Evolutionary conservation across 2,888 invertebrate genomes (phyloP).

Genomic region (Sphecodes monilicornis): DNA sequence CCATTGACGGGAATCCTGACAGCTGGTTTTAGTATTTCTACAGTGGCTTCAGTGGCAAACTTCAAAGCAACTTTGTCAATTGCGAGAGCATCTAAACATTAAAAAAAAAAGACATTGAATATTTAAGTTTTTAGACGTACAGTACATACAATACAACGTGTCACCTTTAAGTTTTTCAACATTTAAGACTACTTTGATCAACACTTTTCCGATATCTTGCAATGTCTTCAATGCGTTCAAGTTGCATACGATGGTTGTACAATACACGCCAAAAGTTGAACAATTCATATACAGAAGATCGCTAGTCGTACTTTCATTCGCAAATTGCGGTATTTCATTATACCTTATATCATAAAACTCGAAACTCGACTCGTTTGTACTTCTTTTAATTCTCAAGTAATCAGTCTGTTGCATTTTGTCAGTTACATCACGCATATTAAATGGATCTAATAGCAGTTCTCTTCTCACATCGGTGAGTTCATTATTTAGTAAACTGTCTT

Average conservation of each 20-base stretch:
- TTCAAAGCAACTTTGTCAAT: conserved; percentile 56
- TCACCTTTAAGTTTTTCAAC: conserved; percentile 64
- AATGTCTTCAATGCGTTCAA: conserved; percentile 64
- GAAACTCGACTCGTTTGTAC: background rate
- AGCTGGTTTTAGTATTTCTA: conserved; percentile 66
- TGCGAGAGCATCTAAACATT: conserved; percentile 34
- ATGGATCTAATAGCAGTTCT: conserved; percentile 13
- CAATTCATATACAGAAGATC: conserved; percentile 71
- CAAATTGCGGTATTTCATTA: background rate
- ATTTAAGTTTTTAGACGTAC: background rate
- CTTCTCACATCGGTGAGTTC: background rate
- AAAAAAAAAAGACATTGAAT: background rate
- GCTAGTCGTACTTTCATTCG: background rate
- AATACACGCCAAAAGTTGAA: conserved; percentile 62
- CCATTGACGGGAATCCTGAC: conserved; percentile 39
- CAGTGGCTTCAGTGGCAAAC: conserved; percentile 65
- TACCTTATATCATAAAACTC: background rate
- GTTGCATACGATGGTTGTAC: conserved; percentile 69
- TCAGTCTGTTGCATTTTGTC: background rate
- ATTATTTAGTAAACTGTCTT: conserved; percentile 18
- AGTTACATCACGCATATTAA: background rate
- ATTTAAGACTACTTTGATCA: conserved; percentile 66
- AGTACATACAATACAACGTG: background rate
- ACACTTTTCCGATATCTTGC: conserved; percentile 69
- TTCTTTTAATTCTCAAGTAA: conserved; percentile 12